Conservation (phyloP, 2,113 vertebrate genomes). For the Apodemus sylvaticus region DNA sequence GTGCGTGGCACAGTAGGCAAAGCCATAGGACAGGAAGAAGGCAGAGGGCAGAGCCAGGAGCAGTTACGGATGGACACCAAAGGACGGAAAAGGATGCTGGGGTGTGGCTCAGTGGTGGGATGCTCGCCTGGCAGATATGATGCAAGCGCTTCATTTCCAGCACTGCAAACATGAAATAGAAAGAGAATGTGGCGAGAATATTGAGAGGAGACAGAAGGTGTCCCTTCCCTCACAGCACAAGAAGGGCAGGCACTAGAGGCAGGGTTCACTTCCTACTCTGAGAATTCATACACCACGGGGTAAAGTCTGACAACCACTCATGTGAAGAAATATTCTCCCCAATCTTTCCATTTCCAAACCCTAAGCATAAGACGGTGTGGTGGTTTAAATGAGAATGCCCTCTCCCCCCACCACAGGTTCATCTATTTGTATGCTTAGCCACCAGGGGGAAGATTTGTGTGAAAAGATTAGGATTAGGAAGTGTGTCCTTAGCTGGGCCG, state of each 20-base stretch:
- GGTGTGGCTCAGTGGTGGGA: neutral
- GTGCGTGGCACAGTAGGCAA: neutral
- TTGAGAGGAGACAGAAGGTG: neutral
- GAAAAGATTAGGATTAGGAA: neutral
- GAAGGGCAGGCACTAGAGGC: neutral
- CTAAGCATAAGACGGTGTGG: neutral
- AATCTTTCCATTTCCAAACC: neutral
- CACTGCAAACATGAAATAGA: neutral
- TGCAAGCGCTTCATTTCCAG: neutral
- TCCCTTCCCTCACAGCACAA: too few species aligned
- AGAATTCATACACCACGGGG: rapidly evolving
- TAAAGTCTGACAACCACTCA: neutral
- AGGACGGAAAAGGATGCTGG: neutral
- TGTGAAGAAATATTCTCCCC: neutral
- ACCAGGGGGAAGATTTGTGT: neutral
- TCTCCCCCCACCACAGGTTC: neutral
- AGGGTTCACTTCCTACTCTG: neutral
- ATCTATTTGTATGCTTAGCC: neutral
- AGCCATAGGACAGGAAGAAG: too few species aligned
- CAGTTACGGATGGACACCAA: rapidly evolving
- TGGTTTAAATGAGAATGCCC: neutral
- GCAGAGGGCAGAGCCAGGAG: neutral
- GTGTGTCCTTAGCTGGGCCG: neutral
- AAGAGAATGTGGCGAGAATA: neutral
- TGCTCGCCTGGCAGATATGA: neutral